phyloP scores from a whole-genome alignment of 2,797 vertebrate species.

The Silurus lanzhouensis region DNA sequence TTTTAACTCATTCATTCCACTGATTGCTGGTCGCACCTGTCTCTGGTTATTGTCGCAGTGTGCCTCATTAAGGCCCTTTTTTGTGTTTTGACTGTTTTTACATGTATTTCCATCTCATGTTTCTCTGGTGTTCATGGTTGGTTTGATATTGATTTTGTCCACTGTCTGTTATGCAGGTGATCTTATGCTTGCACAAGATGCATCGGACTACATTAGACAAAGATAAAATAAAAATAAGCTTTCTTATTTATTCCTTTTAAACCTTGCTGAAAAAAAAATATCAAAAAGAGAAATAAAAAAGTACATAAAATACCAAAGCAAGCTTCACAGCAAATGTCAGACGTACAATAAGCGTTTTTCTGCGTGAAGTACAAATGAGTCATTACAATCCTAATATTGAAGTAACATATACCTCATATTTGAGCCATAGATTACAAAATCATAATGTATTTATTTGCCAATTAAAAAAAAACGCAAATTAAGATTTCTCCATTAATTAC shows the following conservation, averaged over 20 bases:
- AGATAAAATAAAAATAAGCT: slow-evolving; percentile 16
- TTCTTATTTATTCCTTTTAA: slow-evolving; percentile 71
- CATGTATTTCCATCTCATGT: neutral
- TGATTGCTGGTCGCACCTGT: neutral
- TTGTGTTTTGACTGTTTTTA: neutral
- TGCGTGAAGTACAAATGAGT: slow-evolving; percentile 58
- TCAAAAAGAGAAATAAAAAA: slow-evolving; percentile 57
- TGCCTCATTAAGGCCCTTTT: neutral
- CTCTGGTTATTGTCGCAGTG: slow-evolving; percentile 3
- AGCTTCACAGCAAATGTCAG: slow-evolving; percentile 47
- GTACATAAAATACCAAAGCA: slow-evolving; percentile 68
- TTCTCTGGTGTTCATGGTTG: neutral
- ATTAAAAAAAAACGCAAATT: slow-evolving; percentile 42
- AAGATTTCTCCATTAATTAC: slow-evolving; percentile 55
- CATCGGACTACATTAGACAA: neutral
- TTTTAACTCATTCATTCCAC: slow-evolving; percentile 4
- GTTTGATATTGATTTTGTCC: neutral
- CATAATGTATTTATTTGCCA: slow-evolving; percentile 46
- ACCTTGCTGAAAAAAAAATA: slow-evolving; percentile 47
- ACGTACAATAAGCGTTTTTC: slow-evolving; percentile 54
- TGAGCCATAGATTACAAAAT: slow-evolving; percentile 56
- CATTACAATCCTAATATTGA: slow-evolving; percentile 66
- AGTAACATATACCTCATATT: slow-evolving; percentile 39
- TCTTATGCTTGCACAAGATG: neutral
- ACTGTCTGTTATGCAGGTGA: neutral